These are phyloP conservation scores for Ginglymostoma cirratum DNA, from an alignment of 2,113 vertebrate genomes.

Conservation along the genomic window DNA sequence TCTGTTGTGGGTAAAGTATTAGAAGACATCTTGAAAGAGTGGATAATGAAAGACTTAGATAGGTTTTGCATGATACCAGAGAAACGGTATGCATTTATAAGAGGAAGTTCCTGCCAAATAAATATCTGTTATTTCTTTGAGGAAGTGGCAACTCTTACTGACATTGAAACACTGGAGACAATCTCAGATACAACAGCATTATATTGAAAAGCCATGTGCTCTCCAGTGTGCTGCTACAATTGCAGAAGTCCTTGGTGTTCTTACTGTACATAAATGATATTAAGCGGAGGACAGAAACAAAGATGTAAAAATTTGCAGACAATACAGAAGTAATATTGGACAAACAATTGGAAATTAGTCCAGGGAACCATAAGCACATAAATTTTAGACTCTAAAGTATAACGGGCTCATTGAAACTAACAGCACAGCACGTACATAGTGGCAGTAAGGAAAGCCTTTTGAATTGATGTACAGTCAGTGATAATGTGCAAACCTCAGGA, in stretches of 20 bases:
- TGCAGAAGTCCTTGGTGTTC: not conserved
- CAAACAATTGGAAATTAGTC: not conserved
- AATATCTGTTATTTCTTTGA: not conserved
- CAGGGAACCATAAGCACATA: not conserved
- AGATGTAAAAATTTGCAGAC: not conserved
- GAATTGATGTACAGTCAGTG: not conserved
- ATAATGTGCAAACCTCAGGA: not conserved
- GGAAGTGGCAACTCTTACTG: not conserved
- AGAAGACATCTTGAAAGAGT: not conserved
- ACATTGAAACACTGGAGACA: not conserved
- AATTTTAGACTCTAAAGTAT: not conserved
- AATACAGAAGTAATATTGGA: not conserved
- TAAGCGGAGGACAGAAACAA: not conserved
- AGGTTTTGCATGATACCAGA: not conserved
- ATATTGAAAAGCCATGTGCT: not conserved
- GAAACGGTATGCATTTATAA: not conserved
- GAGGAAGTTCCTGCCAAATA: not conserved
- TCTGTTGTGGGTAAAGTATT: not conserved
- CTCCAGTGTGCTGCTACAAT: not conserved
- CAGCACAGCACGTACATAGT: not conserved
- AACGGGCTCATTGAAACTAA: not conserved
- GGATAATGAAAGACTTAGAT: conserved; percentile 9
- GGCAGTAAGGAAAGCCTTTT: not conserved
- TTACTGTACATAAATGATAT: not conserved
- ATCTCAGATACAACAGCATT: not conserved